phyloP scores from a whole-genome alignment of 2,888 invertebrate genomes.

The Melitaea athalia region DNA sequence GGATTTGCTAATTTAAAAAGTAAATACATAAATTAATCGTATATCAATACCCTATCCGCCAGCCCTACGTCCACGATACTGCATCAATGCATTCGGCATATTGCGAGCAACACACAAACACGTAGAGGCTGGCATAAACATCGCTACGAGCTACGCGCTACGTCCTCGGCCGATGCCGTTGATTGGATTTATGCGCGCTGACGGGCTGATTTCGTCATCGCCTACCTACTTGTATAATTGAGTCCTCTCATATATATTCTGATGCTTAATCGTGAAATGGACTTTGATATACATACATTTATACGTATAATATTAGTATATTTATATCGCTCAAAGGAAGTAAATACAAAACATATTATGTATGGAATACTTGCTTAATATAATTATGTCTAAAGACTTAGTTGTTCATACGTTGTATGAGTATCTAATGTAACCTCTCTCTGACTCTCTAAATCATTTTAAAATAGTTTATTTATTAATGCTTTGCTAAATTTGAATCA shows the following conservation, averaged over 20 bases:
- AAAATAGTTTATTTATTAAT: no score
- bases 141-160: conserved; percentile 52
- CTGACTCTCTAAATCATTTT: no score
- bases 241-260: conserved; percentile 16
- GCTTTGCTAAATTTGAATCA: no score
- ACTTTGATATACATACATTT: not conserved
- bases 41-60: conserved; percentile 24
- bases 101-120: conserved; percentile 56
- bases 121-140: conserved; percentile 52
- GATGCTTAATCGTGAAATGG: conserved; percentile 8
- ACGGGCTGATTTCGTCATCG: conserved; percentile 43
- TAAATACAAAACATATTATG: not conserved
- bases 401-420: no score
- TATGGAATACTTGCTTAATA: not conserved
- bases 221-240: conserved; percentile 35
- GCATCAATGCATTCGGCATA: conserved; percentile 75
- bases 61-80: conserved; percentile 56
- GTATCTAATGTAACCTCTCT: no score
- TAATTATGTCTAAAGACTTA: no score
- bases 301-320: no score
- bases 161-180: conserved; percentile 54
- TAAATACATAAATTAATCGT: not conserved
- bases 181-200: conserved; percentile 75
- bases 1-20: no score
- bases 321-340: not conserved